Percentiles rank a stretch among this genome's conserved stretches.
Evolutionary conservation across 2,113 vertebrate species (phyloP).

Genomic region (Heliornis fulica): DNA sequence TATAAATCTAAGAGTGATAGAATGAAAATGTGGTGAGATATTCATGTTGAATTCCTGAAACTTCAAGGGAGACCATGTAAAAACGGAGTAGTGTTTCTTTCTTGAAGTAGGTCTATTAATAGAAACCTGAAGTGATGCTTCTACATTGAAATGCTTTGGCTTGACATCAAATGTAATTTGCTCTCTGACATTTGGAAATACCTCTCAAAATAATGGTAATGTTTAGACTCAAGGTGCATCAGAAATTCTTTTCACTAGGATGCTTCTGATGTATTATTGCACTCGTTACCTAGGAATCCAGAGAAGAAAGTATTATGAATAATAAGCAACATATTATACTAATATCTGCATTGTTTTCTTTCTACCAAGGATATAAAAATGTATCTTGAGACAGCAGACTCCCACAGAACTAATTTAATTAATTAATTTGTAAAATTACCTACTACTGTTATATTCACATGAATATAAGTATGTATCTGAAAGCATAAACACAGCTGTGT

Average conservation of each 20-base stretch:
- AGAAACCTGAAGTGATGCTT: neutral
- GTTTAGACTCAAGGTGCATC: neutral
- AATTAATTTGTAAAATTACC: slow-evolving; percentile 36
- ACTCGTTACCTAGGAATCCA: neutral
- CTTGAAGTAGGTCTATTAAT: slow-evolving; percentile 17
- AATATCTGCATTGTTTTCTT: slow-evolving; percentile 2
- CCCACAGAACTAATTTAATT: neutral
- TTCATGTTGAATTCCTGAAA: neutral
- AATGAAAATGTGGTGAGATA: neutral
- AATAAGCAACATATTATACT: neutral
- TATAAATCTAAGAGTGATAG: neutral
- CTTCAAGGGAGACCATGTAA: neutral
- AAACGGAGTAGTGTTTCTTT: neutral
- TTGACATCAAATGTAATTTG: slow-evolving; percentile 4
- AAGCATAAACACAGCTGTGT: slow-evolving; percentile 14
- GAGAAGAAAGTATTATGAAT: neutral
- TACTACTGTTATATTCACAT: neutral
- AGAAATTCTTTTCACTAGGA: neutral
- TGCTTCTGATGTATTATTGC: neutral
- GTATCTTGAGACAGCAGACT: neutral
- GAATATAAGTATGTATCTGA: neutral
- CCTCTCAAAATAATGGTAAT: neutral
- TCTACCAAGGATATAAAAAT: neutral
- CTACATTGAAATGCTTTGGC: neutral
- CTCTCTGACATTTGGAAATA: slow-evolving; percentile 15